Evolutionary conservation across 2,797 vertebrate species (phyloP).

Genomic region (Sebastes aleutianus): DNA sequence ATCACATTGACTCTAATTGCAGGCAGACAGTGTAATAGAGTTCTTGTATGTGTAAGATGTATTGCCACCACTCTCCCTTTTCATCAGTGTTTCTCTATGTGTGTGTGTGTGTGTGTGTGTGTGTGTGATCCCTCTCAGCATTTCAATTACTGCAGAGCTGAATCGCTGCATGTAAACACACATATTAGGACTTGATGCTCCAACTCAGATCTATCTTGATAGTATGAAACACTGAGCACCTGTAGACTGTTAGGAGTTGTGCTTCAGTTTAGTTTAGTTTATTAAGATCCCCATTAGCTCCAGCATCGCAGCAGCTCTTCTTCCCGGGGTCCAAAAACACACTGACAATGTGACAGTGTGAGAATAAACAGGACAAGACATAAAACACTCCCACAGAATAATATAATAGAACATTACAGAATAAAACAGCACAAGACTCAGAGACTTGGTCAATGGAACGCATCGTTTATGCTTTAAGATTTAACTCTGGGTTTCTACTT

Average conservation of each 20-base stretch:
- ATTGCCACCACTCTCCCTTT: constrained; percentile 3
- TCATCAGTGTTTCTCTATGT: neutral
- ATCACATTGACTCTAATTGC: constrained; percentile 54
- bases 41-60: constrained; percentile 30
- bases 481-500: no score
- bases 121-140: constrained; percentile 11
- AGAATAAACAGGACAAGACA: no score
- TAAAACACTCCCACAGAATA: no score
- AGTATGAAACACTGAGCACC: neutral
- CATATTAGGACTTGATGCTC: neutral
- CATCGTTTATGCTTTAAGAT: no score
- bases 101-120: neutral
- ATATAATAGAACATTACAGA: no score
- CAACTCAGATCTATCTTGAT: neutral
- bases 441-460: no score
- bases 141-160: constrained; percentile 22
- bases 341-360: no score
- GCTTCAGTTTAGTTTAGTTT: no score
- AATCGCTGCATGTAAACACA: constrained; percentile 31
- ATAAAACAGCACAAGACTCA: no score
- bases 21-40: constrained; percentile 35
- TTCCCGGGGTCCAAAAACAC: no score
- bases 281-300: no score
- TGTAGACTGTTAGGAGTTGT: neutral
- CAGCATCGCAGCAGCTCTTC: no score